Base-by-base conservation (phyloP, 2,113 vertebrate species). In the Pachypanchax playfairii region DNA sequence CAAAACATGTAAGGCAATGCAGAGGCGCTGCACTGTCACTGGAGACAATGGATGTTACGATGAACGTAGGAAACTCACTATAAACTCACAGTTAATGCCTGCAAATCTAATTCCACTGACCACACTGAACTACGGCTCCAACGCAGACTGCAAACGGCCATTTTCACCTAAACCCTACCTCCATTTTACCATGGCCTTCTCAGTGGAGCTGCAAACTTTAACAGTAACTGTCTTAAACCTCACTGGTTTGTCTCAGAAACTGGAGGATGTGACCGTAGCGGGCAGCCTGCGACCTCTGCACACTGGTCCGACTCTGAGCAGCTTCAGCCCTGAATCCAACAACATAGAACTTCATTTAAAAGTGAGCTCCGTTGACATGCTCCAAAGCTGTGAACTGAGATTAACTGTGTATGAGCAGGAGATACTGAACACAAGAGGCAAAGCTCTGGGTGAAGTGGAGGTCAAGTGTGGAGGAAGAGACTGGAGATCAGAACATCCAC, bases 151-250 rank as follows among this genome's bases (percentile, higher is more conserved):
- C 28, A 36, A 68, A 46, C 55, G 43, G 39, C 52, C 48, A 49
- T 8, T 55, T 47, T 77, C 68, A 64, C 53, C 57, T 11, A 73
- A 28, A 8, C 91, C 89, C 14, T 68, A 13, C 29, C 89, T 94
- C 41, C 87, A 87, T 70, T 94, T 93, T 38, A 63, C 85, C 6
- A 63, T 92, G 68, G 65, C 75, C 84, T 94, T 93, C 73, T 90
- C 86, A 0, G 28, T 58, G 4, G 71, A 81, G 0, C 74, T 85
- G 26, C 85, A 87, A 64, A 85, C 67, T 2, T 73, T 93, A 60
- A 85, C 79, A 0, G 80, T 93, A 63, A 84, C 77, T 0, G 10
- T 92, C 51, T 74, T 93, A 2, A 33, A 87, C 6, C 39, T 94
- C 13, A 85, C 85, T 21, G 87, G 84, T 31, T 71, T 70, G 1